Evolutionary conservation across 2,797 vertebrate genomes (phyloP).

Genomic region (Coracias cyanogaster): DNA sequence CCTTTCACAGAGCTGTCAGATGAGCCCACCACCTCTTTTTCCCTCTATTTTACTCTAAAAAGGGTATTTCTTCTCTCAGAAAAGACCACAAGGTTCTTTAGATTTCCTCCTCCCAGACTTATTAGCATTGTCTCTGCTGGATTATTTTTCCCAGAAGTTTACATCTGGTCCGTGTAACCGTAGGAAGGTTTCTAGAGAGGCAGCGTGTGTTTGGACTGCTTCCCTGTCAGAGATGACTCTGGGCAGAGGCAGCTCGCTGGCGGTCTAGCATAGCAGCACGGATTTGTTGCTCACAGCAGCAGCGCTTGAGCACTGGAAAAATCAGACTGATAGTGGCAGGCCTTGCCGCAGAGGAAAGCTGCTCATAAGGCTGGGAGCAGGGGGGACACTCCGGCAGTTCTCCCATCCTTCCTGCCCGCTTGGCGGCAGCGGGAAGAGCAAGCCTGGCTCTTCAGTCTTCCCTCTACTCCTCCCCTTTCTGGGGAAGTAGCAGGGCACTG

Average conservation of each 20-base stretch:
- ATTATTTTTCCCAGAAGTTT: background rate
- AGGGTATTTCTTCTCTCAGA: background rate
- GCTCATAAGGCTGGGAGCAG: background rate
- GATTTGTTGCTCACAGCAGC: background rate
- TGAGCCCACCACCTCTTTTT: background rate
- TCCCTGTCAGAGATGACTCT: background rate
- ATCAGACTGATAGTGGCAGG: background rate
- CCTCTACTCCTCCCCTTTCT: background rate
- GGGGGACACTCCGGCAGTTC: background rate
- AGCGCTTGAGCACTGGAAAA: background rate
- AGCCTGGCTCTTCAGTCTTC: background rate
- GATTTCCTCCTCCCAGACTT: background rate
- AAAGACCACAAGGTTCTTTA: background rate
- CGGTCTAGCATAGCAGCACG: accelerated
- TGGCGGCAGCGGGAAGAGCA: background rate
- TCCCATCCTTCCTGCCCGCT: background rate
- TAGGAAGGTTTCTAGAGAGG: background rate
- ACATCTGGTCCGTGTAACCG: background rate
- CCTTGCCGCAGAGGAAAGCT: background rate
- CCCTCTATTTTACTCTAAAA: background rate
- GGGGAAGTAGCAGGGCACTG: background rate
- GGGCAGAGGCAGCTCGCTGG: background rate
- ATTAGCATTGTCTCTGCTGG: background rate
- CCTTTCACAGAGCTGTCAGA: background rate
- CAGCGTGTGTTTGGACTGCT: background rate